Evolutionary conservation across 2,888 invertebrate genomes (phyloP), one percentile per base, ranked within the genome.

Genomic region (Tridacna gigas): DNA sequence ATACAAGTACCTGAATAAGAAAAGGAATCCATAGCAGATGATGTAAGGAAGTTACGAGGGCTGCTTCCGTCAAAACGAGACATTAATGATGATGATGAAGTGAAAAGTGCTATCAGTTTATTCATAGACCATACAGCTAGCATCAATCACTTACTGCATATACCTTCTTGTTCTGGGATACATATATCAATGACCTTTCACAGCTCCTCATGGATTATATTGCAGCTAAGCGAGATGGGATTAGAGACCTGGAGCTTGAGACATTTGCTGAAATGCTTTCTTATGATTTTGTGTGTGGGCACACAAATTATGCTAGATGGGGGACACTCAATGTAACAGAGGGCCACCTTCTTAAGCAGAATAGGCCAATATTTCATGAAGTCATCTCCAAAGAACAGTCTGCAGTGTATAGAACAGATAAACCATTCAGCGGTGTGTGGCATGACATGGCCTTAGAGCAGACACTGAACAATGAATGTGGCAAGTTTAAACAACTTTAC

Each of bases 391-490:
- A 65, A 2, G 74, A 48, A 48, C 45, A 61, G 11, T n/a, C 74
- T 63, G n/a, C n/a, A n/a, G n/a, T n/a, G n/a, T n/a, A n/a, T n/a
- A n/a, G n/a, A n/a, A n/a, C n/a, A n/a, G n/a, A 25, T 51, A 74
- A 74, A 18, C 67, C 82, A 69, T 79, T 82, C 67, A 67, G 67
- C 69, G 79, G 65, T 22, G 74, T 79, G 18, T 79, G 82, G 75
- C 75, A 82, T 56, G 74, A 82, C 48, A 74, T 79, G 82, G 82
- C 67, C 18, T 66, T 82, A 18, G 61, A 79, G 45, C 81, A 81
- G 45, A 65, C 74, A 11, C 28, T 73, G 18, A 82, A 75, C 69
- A 75, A 67, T 67, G 82, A 82, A 37, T 82, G 74, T 79, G 79
- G 78, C 9, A 79, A 79, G 45, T 75, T 51, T 60, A 22, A 71